Conservation (phyloP, 2,888 invertebrate species). For the Conchocele bisecta region DNA sequence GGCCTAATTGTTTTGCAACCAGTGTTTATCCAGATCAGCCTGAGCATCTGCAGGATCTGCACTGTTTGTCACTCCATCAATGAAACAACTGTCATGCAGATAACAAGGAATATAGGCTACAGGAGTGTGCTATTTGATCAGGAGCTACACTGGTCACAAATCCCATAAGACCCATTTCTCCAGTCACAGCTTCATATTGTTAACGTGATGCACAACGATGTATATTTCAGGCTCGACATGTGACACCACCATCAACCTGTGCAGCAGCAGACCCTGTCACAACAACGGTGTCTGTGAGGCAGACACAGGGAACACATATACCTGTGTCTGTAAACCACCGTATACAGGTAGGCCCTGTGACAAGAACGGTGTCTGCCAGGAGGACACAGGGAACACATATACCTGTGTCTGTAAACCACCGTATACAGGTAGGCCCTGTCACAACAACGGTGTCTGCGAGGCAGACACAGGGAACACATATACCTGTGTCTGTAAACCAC, state of each 20-base stretch:
- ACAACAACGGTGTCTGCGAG: neutral
- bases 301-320: conserved; percentile 20
- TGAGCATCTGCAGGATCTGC: too few species aligned
- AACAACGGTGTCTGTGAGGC: conserved; percentile 44
- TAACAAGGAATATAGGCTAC: too few species aligned
- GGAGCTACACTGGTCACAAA: too few species aligned
- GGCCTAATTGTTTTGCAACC: too few species aligned
- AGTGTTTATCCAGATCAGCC: too few species aligned
- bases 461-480: neutral
- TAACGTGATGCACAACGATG: too few species aligned
- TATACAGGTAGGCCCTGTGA: conserved; percentile 44
- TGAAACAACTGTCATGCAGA: too few species aligned
- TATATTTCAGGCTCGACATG: conserved; percentile 38
- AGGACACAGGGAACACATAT: neutral
- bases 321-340: conserved; percentile 39
- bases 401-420: conserved; percentile 43
- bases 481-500: too few species aligned
- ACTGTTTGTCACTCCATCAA: too few species aligned
- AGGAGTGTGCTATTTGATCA: too few species aligned
- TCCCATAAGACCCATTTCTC: too few species aligned
- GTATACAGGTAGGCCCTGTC: conserved; percentile 42
- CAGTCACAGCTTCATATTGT: too few species aligned
- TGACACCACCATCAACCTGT: conserved; percentile 43
- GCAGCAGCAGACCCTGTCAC: conserved; percentile 54
- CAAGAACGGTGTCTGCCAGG: neutral